phyloP scores from a whole-genome alignment of 2,113 vertebrate species.

The Oncorhynchus tshawytscha region DNA sequence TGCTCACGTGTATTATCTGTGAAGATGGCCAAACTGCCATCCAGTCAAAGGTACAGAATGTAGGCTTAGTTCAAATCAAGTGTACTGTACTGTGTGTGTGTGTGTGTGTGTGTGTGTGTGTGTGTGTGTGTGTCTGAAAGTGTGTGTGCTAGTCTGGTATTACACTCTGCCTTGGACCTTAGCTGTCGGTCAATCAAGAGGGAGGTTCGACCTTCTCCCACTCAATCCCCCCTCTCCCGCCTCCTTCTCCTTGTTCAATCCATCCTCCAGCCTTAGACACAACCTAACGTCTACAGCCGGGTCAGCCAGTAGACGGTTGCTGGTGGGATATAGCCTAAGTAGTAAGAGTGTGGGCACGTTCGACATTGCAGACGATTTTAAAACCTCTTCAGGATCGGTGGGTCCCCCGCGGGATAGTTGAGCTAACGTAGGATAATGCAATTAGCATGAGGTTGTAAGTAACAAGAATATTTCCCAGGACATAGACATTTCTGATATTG shows the following conservation, averaged over 20 bases:
- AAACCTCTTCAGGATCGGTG: too few species aligned
- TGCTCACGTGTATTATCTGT: constrained; percentile 1
- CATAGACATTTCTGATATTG: too few species aligned
- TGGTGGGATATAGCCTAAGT: constrained; percentile 26
- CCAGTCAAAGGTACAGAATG: not conserved
- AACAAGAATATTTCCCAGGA: too few species aligned
- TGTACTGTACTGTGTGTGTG: too few species aligned
- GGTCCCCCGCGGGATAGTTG: too few species aligned
- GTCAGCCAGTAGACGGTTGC: constrained; percentile 23
- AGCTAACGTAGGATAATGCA: too few species aligned
- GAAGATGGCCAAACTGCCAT: not conserved
- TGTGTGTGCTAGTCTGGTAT: constrained; percentile 11
- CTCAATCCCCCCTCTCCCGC: not conserved
- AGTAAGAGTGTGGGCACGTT: constrained; percentile 25
- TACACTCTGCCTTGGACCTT: constrained; percentile 1
- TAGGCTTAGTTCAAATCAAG: not conserved
- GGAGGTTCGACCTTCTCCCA: not conserved
- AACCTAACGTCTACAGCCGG: too few species aligned
- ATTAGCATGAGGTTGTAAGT: too few species aligned
- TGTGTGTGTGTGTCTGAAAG: not conserved
- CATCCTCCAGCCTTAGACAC: constrained; percentile 5
- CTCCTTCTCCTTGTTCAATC: constrained; percentile 1
- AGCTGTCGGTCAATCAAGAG: not conserved
- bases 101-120: too few species aligned
- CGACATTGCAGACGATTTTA: too few species aligned